Base-by-base conservation (phyloP, 2,113 vertebrate genomes). In the Hyla sarda region DNA sequence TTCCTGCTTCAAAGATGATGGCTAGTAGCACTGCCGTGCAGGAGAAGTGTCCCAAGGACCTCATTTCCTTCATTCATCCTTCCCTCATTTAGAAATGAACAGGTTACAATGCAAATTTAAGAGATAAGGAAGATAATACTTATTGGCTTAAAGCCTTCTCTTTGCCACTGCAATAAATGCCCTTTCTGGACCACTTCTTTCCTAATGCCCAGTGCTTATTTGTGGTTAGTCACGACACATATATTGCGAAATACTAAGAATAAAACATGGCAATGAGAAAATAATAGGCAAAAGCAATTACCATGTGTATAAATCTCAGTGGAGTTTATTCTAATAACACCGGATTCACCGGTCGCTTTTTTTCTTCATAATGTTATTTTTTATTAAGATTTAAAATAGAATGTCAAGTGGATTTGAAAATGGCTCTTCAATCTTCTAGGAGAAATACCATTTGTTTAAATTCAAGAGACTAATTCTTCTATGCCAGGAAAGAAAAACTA, bases 401-500 rank as follows among this genome's bases (percentile, higher is more conserved):
- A 45, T 69, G 23, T 75, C 72, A 60, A 76, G 50, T 76, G 54
- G n/a, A 17, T 75, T 21, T 62, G 23, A 74, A 48, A 19, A 0
- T 0, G 2, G 41, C 5, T 85, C 10, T 86, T 88, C 60, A 85
- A 77, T 85, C 60, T 71, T 58, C 5, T 5, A 88, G 72, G 30
- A 3, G 72, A 80, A 85, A 54, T 45, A 72, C 16, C 19, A 75
- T 45, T 83, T 5, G 14, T 85, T 30, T 65, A 86, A 87, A 85
- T 8, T 83, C 17, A 81, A 10, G 78, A 81, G 6, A 12, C 6
- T 83, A 72, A 86, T 88, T 84, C 82, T 8, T 56, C 0, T 32
- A n/a, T 56, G 16, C 83, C 45, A 56, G 12, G 52, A 6, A 52
- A 58, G 48, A 58, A 37, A 73, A 60, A 47, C 50, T 71, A 83